A percentile compares a stretch with the other conserved stretches of the same genome.
Evolutionary conservation across 1,140 invertebrate genomes (phyloP).

Genomic region (Aphelenchoides fujianensis): DNA sequence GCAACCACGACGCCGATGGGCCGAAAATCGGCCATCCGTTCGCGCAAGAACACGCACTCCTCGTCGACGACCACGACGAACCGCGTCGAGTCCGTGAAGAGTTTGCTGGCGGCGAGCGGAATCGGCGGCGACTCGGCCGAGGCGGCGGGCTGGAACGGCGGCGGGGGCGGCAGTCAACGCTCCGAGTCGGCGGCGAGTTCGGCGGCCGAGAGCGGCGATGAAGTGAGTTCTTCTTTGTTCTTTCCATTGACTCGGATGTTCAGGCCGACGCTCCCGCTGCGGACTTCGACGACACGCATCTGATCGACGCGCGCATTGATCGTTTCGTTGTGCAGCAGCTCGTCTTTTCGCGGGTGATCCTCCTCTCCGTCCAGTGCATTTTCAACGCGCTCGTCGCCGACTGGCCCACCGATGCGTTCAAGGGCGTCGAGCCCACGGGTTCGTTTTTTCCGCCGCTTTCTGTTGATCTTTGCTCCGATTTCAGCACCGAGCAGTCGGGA

Average conservation of each 20-base stretch:
- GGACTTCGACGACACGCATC: background rate
- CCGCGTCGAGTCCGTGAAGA: background rate
- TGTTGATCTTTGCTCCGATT: slow-evolving; percentile 9
- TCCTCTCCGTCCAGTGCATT: slow-evolving; percentile 38
- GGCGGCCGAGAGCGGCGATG: background rate
- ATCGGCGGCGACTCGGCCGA: background rate
- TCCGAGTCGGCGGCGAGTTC: background rate
- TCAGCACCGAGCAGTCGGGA: slow-evolving; percentile 10
- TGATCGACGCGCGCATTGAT: background rate
- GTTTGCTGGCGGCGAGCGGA: background rate
- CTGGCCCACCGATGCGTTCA: slow-evolving; percentile 48
- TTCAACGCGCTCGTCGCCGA: slow-evolving; percentile 43
- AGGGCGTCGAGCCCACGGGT: slow-evolving; percentile 29
- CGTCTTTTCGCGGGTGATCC: slow-evolving; percentile 32
- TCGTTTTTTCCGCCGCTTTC: background rate
- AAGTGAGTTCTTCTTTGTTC: background rate
- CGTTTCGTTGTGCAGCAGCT: slow-evolving; percentile 30
- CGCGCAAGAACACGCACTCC: background rate
- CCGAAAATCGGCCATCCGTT: background rate
- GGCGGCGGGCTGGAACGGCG: background rate
- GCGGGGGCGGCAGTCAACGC: no score
- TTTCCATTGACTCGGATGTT: background rate
- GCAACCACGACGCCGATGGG: no score
- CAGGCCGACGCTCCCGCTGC: background rate
- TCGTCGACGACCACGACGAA: background rate